Base-by-base conservation (phyloP, 2,888 invertebrate species). In the Erebia palarica region DNA sequence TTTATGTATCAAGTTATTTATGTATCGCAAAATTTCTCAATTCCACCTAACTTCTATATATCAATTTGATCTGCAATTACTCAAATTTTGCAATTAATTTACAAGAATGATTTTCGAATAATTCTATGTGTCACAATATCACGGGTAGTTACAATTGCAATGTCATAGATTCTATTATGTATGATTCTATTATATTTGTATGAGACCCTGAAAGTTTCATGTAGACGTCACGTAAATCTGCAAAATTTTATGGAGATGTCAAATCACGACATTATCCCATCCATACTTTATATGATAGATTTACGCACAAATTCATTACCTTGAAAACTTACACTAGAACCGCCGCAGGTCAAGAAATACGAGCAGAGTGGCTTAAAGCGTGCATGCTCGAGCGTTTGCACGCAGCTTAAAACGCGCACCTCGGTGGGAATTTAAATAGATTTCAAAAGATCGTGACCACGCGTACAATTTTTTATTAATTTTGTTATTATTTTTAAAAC, bases 401-500 rank as follows among this genome's bases (percentile, higher is more conserved):
- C 63, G 21, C 47, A 47, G 63, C 63, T 49, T 49, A 53, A 60
- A 61, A 68, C 68, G 68, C 68, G 68, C 68, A 49, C 51, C 68
- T 51, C 53, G 18, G 68, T 68, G 53, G 83, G 87, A 87, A 83
- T 82, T 79, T 80, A 81, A 80, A 82, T 79, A 75, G 74, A 78
- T 78, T 71, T 76, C 70, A 11, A 63, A 63, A 73, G 80, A 82
- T 87, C 88, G 85, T 78, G 80, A 82, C 80, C 91, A 88, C 86
- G 87, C 89, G 86, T 91, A 93, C 91, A 91, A 82, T 90, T 67
- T 91, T 89, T 90, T 88, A 87, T 89, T 90, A 86, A 87, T 88
- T 90, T 88, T 86, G 87, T 91, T 92, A 90, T 90, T 90, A 91
- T 90, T 88, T 92, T 88, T 92, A 91, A 92, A 92, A 92, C 90